Percentiles rank a stretch among this genome's conserved stretches.
Conservation (phyloP, 2,113 vertebrate genomes). For the Cyphomyrus discorhynchus region DNA sequence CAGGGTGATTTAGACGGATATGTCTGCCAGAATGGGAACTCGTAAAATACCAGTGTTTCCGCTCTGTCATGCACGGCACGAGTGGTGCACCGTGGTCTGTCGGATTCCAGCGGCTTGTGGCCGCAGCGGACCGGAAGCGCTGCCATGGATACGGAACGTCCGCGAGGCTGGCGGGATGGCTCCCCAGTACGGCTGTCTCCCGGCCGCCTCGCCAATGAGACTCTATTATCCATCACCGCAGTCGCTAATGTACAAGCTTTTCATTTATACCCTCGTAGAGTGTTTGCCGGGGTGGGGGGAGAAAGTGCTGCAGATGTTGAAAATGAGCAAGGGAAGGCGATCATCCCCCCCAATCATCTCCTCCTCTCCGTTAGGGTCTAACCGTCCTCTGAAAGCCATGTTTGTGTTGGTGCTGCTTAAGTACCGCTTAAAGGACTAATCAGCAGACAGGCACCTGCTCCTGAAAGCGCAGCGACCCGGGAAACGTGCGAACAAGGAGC, state of each 20-base stretch:
- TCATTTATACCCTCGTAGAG: neutral
- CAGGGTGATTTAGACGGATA: neutral
- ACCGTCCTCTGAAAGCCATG: neutral
- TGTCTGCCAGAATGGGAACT: neutral
- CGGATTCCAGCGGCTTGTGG: neutral
- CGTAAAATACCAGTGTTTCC: neutral
- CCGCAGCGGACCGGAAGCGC: neutral
- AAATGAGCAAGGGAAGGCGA: neutral
- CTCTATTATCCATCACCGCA: neutral
- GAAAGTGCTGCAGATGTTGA: neutral
- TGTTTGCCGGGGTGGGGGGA: neutral
- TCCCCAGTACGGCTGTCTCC: neutral
- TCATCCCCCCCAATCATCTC: neutral
- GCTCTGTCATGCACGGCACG: neutral
- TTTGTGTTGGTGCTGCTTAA: neutral
- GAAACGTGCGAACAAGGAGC: neutral
- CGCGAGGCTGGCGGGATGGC: neutral
- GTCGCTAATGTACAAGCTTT: neutral
- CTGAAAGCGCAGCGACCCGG: neutral
- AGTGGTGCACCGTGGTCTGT: neutral
- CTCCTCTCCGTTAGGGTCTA: neutral
- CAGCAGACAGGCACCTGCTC: no score
- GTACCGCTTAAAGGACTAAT: neutral
- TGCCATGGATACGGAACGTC: neutral
- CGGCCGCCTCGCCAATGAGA: neutral